A percentile compares a stretch with the other conserved stretches of the same genome.
These are phyloP conservation scores for Agrotis segetum DNA, from an alignment of 2,888 invertebrate species.

Conservation along the genomic window DNA sequence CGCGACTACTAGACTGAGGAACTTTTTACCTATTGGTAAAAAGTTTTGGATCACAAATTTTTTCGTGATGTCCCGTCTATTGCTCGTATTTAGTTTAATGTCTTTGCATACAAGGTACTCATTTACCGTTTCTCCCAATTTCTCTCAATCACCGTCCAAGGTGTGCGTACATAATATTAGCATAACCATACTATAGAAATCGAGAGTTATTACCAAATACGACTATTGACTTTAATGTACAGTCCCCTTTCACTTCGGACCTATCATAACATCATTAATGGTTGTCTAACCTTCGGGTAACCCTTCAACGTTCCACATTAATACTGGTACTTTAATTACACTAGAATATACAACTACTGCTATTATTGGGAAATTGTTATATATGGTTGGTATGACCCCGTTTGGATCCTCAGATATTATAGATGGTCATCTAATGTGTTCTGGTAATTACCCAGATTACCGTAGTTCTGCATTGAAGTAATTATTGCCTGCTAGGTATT, in stretches of 20 bases:
- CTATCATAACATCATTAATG: conserved; percentile 40
- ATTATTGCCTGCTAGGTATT: conserved; percentile 8
- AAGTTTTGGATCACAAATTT: too few species aligned
- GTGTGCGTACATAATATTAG: conserved; percentile 20
- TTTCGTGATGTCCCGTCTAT: too few species aligned
- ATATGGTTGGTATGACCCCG: conserved; percentile 10
- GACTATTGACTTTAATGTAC: conserved; percentile 38
- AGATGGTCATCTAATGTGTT: conserved; percentile 29
- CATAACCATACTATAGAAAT: conserved; percentile 26
- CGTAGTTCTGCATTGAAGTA: not conserved
- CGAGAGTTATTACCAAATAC: conserved; percentile 39
- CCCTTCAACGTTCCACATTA: conserved; percentile 34
- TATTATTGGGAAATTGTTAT: conserved; percentile 38
- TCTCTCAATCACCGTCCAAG: conserved; percentile 15
- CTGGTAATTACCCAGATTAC: conserved; percentile 29
- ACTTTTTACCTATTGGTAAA: too few species aligned
- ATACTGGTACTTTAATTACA: conserved; percentile 34
- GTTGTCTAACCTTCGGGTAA: conserved; percentile 28
- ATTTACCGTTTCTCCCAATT: conserved; percentile 7
- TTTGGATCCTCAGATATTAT: conserved; percentile 34
- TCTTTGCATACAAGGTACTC: not conserved
- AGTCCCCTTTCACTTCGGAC: conserved; percentile 46
- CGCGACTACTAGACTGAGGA: too few species aligned
- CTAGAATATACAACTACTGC: conserved; percentile 30
- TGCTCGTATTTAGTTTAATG: too few species aligned